Conservation (phyloP, 2,888 invertebrate genomes). For the Smittia aterrima region DNA sequence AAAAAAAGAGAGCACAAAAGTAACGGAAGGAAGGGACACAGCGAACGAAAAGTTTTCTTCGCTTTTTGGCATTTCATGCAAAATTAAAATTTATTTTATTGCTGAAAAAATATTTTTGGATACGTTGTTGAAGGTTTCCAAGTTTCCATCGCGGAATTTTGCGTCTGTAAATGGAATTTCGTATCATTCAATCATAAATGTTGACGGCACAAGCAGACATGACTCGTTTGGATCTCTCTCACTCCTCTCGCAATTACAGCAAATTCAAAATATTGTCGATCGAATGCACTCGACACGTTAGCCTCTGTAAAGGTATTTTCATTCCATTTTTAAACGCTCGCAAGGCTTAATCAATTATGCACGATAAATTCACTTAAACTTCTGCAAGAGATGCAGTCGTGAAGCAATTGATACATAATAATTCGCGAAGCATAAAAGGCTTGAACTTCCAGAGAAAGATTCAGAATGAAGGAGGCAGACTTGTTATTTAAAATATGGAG, state of each 20-base stretch:
- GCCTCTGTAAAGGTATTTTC: neutral
- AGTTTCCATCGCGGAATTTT: slow-evolving; percentile 8
- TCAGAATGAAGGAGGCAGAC: neutral
- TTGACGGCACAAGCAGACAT: neutral
- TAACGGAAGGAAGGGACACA: slow-evolving; percentile 16
- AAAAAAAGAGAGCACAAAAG: no score
- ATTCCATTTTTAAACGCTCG: slow-evolving; percentile 14
- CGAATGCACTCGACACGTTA: neutral
- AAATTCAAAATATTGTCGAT: neutral
- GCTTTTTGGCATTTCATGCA: neutral
- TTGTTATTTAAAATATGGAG: slow-evolving; percentile 8
- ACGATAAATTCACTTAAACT: slow-evolving; percentile 13
- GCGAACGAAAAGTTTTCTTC: neutral
- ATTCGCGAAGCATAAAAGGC: slow-evolving; percentile 11
- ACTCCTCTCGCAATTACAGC: neutral
- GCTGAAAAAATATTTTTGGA: slow-evolving; percentile 1
- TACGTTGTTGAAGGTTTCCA: neutral
- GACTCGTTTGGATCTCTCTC: neutral
- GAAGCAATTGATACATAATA: slow-evolving; percentile 25
- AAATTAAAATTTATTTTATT: slow-evolving; percentile 23
- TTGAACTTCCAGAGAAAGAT: neutral
- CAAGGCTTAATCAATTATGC: slow-evolving; percentile 23
- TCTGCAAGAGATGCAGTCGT: neutral
- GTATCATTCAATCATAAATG: neutral
- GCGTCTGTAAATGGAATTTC: neutral